These are phyloP conservation scores for Telmatochromis brachygnathus DNA, from an alignment of 2,113 vertebrate genomes.

Conservation along the genomic window DNA sequence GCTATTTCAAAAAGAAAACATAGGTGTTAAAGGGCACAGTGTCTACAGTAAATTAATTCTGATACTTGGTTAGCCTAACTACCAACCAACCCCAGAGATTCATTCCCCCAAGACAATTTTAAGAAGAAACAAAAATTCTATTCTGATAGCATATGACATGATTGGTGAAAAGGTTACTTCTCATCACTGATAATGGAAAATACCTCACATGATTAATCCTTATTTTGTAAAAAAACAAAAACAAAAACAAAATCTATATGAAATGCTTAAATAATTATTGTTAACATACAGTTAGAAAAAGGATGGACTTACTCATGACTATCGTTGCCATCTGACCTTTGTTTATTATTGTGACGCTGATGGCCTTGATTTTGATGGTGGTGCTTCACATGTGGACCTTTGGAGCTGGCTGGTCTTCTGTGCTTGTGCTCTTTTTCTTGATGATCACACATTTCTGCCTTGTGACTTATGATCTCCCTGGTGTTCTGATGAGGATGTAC, in stretches of 20 bases:
- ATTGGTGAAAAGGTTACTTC: neutral
- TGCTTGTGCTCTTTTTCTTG: slow-evolving; percentile 16
- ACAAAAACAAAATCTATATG: neutral
- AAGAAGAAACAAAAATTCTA: neutral
- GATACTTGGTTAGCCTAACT: neutral
- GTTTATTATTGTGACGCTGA: slow-evolving; percentile 13
- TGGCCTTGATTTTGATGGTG: slow-evolving; percentile 21
- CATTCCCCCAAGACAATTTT: neutral
- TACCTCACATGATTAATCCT: neutral
- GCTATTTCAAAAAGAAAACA: slow-evolving; percentile 16
- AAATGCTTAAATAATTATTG: neutral
- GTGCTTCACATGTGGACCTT: slow-evolving; percentile 39
- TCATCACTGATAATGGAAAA: neutral
- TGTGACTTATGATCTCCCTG: neutral
- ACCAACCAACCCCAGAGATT: neutral
- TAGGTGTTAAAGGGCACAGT: neutral
- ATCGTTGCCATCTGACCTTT: slow-evolving; percentile 30
- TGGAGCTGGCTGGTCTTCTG: neutral
- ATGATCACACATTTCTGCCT: slow-evolving; percentile 20
- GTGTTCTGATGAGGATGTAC: neutral
- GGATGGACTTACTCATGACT: slow-evolving; percentile 42
- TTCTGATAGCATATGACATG: neutral
- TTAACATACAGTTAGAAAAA: neutral
- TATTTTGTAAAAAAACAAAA: neutral
- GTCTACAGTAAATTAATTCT: neutral